Conservation (phyloP, 2,113 vertebrate species). For the Carassius carassius region DNA sequence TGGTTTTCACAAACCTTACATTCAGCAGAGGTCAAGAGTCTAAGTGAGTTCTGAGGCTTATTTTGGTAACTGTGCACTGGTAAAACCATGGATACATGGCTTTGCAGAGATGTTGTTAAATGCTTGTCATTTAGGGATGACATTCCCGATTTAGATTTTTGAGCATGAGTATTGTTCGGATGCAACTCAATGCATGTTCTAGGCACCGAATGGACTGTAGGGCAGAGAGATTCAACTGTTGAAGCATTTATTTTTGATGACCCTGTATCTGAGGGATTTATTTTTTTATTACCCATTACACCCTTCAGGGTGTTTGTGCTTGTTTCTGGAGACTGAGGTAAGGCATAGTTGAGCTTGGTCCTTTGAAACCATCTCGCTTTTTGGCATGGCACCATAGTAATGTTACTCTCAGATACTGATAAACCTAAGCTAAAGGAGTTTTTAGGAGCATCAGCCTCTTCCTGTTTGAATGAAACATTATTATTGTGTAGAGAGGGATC, state of each 20-base stretch:
- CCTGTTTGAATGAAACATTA: slow-evolving; percentile 47
- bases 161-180: slow-evolving; percentile 23
- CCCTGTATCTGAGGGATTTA: slow-evolving; percentile 39
- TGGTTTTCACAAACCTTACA: slow-evolving; percentile 34
- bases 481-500: slow-evolving; percentile 48
- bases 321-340: slow-evolving; percentile 48
- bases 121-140: slow-evolving; percentile 59
- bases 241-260: slow-evolving; percentile 52
- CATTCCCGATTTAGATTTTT: slow-evolving; percentile 33
- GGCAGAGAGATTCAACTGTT: slow-evolving; percentile 49
- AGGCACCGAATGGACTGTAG: slow-evolving; percentile 65
- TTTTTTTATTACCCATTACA: slow-evolving; percentile 7
- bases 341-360: slow-evolving; percentile 56
- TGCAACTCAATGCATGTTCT: slow-evolving; percentile 52
- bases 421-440: slow-evolving; percentile 15
- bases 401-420: slow-evolving; percentile 23
- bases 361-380: slow-evolving; percentile 62
- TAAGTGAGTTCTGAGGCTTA: slow-evolving; percentile 49
- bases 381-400: slow-evolving; percentile 36
- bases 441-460: slow-evolving; percentile 29
- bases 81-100: slow-evolving; percentile 56
- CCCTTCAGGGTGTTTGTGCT: slow-evolving; percentile 21
- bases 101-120: slow-evolving; percentile 54
- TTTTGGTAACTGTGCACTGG: slow-evolving; percentile 50
- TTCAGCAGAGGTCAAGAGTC: slow-evolving; percentile 34